Conservation (phyloP, 2,113 vertebrate species). For the Tichodroma muraria region DNA sequence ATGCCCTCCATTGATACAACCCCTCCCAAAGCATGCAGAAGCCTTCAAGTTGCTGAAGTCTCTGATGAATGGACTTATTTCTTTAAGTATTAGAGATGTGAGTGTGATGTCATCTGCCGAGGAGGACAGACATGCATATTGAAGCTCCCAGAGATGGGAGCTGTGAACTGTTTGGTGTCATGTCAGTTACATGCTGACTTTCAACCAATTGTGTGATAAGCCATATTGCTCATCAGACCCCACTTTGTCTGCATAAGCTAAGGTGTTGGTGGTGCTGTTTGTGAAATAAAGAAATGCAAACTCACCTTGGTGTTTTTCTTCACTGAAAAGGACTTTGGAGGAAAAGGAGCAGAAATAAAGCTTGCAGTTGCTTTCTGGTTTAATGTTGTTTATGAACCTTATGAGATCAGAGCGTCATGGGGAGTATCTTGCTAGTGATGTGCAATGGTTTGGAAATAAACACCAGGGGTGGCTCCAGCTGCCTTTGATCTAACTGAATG, state of each 20-base stretch:
- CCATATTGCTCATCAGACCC: fast-evolving
- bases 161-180: not conserved
- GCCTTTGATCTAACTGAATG: constrained; percentile 17
- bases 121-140: not conserved
- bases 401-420: not conserved
- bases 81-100: not conserved
- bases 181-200: not conserved
- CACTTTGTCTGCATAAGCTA: not conserved
- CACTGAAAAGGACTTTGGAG: not conserved
- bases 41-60: not conserved
- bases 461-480: not conserved
- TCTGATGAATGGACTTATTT: not conserved
- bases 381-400: not conserved
- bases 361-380: not conserved
- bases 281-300: not conserved
- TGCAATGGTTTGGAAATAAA: constrained; percentile 39
- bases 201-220: not conserved
- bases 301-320: not conserved
- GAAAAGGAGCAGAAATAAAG: not conserved
- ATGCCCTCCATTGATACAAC: not conserved
- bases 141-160: not conserved
- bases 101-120: fast-evolving
- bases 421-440: not conserved
- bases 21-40: not conserved
- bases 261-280: not conserved